Conservation (phyloP, 2,888 invertebrate species). For the Cosmia trapezina region DNA sequence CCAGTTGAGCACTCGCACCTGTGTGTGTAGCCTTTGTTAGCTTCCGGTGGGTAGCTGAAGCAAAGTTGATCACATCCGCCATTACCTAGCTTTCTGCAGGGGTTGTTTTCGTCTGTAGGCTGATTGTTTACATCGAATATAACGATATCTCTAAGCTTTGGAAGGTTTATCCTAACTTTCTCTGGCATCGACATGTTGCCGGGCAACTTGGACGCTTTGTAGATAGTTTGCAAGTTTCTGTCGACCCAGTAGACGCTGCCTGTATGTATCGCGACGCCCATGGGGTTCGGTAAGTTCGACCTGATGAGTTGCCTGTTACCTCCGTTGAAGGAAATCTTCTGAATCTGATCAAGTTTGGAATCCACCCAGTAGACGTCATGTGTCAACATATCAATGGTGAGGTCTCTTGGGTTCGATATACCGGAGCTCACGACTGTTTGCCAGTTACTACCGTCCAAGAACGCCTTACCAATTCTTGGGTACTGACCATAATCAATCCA, state of each 20-base stretch:
- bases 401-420: conserved; percentile 96
- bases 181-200: conserved; percentile 93
- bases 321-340: conserved; percentile 96
- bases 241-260: conserved; percentile 98
- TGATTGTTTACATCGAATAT: conserved; percentile 97
- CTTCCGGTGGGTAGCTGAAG: conserved; percentile 96
- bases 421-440: conserved; percentile 96
- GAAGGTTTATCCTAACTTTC: conserved; percentile 95
- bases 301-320: conserved; percentile 95
- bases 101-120: conserved; percentile 95
- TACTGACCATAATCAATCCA: conserved; percentile 99
- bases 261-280: conserved; percentile 97
- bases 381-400: conserved; percentile 97
- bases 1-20: conserved; percentile 98
- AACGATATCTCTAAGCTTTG: conserved; percentile 96
- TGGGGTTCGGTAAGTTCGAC: conserved; percentile 97
- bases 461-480: conserved; percentile 97
- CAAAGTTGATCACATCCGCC: conserved; percentile 98
- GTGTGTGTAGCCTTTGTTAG: conserved; percentile 89
- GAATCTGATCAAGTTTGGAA: conserved; percentile 97
- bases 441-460: conserved; percentile 97
- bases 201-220: conserved; percentile 94
- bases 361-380: conserved; percentile 99
- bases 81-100: conserved; percentile 94
- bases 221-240: conserved; percentile 95